phyloP scores from a whole-genome alignment of 2,797 vertebrate species.

The Sebastes minor region DNA sequence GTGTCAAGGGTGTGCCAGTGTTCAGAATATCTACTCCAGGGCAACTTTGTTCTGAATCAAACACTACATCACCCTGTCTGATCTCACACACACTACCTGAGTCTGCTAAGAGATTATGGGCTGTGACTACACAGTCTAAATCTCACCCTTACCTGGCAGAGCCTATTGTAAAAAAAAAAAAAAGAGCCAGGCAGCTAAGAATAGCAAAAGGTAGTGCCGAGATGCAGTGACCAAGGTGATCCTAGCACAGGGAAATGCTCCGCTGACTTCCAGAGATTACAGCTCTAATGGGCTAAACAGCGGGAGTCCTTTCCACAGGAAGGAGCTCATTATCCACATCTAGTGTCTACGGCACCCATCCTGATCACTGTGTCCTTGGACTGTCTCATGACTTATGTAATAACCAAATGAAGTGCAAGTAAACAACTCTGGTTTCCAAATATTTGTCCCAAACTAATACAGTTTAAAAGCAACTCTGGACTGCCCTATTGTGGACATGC shows the following conservation, averaged over 20 bases:
- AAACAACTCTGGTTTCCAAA: slow-evolving; percentile 16
- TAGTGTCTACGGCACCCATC: slow-evolving; percentile 32
- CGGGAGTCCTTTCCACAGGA: slow-evolving; percentile 69
- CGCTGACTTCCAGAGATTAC: slow-evolving; percentile 65
- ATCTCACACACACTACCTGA: background rate
- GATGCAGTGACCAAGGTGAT: slow-evolving; percentile 66
- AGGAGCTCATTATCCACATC: slow-evolving; percentile 68
- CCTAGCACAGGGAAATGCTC: slow-evolving; percentile 39
- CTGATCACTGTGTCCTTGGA: slow-evolving; percentile 47
- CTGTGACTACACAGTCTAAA: slow-evolving; percentile 27
- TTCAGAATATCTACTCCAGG: background rate
- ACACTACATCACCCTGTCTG: background rate
- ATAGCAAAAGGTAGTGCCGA: slow-evolving; percentile 51
- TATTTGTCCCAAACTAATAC: background rate
- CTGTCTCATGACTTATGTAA: slow-evolving; percentile 47
- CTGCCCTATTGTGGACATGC: background rate
- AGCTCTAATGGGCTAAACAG: slow-evolving; percentile 72
- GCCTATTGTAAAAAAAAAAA: slow-evolving; percentile 2
- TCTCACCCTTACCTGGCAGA: slow-evolving; percentile 54
- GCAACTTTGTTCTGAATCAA: background rate
- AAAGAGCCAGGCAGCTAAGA: slow-evolving; percentile 42
- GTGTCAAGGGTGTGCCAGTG: background rate
- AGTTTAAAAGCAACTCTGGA: background rate
- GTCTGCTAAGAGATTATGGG: slow-evolving; percentile 44
- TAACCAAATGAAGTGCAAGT: slow-evolving; percentile 9